These are phyloP conservation scores for Drosophila pseudotakahashii DNA, from an alignment of 2,888 invertebrate species.

Conservation along the genomic window DNA sequence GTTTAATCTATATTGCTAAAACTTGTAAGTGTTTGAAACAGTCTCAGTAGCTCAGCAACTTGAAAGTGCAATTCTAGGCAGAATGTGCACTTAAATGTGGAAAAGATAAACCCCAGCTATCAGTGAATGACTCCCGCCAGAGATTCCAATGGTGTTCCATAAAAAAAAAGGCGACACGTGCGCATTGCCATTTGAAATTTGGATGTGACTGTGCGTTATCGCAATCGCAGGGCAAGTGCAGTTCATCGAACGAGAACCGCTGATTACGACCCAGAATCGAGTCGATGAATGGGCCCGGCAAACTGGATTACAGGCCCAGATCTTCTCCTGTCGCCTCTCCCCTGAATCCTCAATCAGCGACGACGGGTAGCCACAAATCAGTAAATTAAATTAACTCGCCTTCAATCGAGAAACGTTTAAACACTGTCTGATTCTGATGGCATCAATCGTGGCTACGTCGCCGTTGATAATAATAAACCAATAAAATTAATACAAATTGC, in stretches of 20 bases:
- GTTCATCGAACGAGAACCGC: slow-evolving; percentile 54
- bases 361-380: slow-evolving; percentile 34
- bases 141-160: neutral
- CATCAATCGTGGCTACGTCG: slow-evolving; percentile 42
- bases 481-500: slow-evolving; percentile 73
- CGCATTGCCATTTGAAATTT: slow-evolving; percentile 18
- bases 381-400: slow-evolving; percentile 58
- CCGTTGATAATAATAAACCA: slow-evolving; percentile 70
- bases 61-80: neutral
- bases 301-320: slow-evolving; percentile 20
- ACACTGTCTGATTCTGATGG: slow-evolving; percentile 39
- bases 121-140: neutral
- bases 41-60: too few species aligned
- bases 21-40: too few species aligned
- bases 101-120: neutral
- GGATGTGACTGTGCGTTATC: slow-evolving; percentile 20
- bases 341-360: neutral
- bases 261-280: slow-evolving; percentile 30
- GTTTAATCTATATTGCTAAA: too few species aligned
- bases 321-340: too few species aligned
- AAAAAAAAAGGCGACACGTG: slow-evolving; percentile 55
- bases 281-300: slow-evolving; percentile 34
- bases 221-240: slow-evolving; percentile 61
- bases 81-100: neutral
- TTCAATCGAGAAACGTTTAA: slow-evolving; percentile 47